Evolutionary conservation across 1,140 invertebrate genomes (phyloP).

Genomic region (Stratiolaelaps scimitus): DNA sequence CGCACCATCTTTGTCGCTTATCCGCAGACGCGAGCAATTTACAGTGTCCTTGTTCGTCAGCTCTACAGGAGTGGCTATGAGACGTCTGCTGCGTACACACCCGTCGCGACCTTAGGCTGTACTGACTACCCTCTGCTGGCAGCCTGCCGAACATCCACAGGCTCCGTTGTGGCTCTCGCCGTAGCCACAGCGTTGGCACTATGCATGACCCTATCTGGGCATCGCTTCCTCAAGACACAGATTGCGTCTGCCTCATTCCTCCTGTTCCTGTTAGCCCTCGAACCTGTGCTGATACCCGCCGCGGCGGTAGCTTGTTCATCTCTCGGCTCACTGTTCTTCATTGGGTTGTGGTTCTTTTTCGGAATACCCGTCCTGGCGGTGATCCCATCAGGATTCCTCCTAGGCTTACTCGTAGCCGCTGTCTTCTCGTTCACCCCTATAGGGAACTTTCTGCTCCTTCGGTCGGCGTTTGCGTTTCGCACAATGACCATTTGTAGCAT

Average conservation of each 20-base stretch:
- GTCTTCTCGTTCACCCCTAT: slow-evolving; percentile 6
- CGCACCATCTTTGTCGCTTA: slow-evolving; percentile 11
- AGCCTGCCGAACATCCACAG: slow-evolving; percentile 7
- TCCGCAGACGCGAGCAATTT: slow-evolving; percentile 17
- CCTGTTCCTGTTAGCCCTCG: neutral
- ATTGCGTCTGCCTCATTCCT: slow-evolving; percentile 10
- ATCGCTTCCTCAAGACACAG: slow-evolving; percentile 25
- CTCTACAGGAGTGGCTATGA: slow-evolving; percentile 11
- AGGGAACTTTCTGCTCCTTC: neutral
- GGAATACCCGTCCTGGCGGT: slow-evolving; percentile 9
- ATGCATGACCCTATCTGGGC: slow-evolving; percentile 2
- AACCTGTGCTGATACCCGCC: neutral
- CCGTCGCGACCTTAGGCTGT: slow-evolving; percentile 16
- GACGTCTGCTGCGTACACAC: slow-evolving; percentile 1
- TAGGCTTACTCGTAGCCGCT: slow-evolving; percentile 1
- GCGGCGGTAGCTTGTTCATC: neutral
- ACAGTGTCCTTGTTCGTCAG: slow-evolving; percentile 6
- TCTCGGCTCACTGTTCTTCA: neutral
- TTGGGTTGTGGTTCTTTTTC: slow-evolving; percentile 21
- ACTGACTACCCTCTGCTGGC: neutral
- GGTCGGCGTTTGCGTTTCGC: slow-evolving; percentile 22
- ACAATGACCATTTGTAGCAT: slow-evolving; percentile 12
- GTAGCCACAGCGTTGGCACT: slow-evolving; percentile 3
- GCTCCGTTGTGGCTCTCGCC: slow-evolving; percentile 15
- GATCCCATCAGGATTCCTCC: slow-evolving; percentile 3